phyloP scores from a whole-genome alignment of 2,888 invertebrate genomes.

The Sphaerophoria rueppellii region DNA sequence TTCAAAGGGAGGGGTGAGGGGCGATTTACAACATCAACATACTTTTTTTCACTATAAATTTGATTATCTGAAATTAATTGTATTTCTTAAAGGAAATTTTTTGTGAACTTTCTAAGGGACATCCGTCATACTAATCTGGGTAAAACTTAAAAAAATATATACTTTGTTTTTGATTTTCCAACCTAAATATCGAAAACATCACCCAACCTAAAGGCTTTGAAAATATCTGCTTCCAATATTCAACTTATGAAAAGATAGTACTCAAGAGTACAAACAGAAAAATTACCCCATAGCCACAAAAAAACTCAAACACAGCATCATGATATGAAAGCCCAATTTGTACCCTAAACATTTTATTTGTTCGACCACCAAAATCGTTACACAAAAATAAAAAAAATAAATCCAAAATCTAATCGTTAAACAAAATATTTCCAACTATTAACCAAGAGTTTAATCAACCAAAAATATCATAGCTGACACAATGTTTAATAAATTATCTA shows the following conservation, averaged over 20 bases:
- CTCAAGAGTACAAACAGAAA: not conserved
- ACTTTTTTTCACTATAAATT: no score
- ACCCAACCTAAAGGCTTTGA: no score
- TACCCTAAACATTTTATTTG: conserved; percentile 38
- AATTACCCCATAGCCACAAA: not conserved
- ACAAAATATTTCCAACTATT: conserved; percentile 53
- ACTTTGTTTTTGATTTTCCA: no score
- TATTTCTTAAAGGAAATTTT: no score
- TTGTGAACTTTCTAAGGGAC: no score
- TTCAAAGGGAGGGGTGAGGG: no score
- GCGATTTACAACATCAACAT: no score
- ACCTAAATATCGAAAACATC: no score
- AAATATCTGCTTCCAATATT: no score
- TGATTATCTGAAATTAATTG: no score
- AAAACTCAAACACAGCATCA: conserved; percentile 3
- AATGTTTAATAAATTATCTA: conserved; percentile 79
- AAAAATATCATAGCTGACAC: conserved; percentile 82
- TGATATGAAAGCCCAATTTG: conserved; percentile 2
- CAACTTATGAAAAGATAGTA: not conserved
- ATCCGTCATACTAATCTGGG: no score
- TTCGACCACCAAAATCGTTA: conserved; percentile 25
- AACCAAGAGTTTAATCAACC: conserved; percentile 74
- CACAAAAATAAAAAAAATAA: conserved; percentile 18
- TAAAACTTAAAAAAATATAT: no score
- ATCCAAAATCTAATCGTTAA: conserved; percentile 23